Percentiles rank a stretch among this genome's conserved stretches.
These are phyloP conservation scores for Camponotus pennsylvanicus DNA, from an alignment of 1,140 invertebrate genomes.

Conservation along the genomic window DNA sequence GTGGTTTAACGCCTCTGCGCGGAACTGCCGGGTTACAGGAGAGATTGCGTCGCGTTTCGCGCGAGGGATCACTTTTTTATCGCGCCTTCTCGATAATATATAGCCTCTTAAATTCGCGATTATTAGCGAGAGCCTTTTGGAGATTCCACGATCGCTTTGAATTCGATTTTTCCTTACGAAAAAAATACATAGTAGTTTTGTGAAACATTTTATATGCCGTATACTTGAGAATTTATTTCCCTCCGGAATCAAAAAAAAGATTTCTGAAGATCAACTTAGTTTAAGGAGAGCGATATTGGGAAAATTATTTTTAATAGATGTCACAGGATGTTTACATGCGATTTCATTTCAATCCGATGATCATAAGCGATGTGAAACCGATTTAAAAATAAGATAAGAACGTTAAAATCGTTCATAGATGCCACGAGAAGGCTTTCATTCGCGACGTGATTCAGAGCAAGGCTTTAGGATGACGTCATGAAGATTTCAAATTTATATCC, in stretches of 20 bases:
- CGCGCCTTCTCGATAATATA: neutral
- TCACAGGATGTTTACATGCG: neutral
- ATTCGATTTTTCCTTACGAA: neutral
- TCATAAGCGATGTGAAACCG: neutral
- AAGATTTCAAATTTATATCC: slow-evolving; percentile 59
- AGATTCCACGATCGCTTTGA: neutral
- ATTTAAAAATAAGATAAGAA: slow-evolving; percentile 27
- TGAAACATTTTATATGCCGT: neutral
- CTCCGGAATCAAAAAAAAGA: neutral
- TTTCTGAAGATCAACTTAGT: neutral
- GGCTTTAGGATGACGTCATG: slow-evolving; percentile 23
- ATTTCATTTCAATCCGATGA: neutral
- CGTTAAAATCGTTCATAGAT: slow-evolving; percentile 19
- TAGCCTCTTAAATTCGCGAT: neutral
- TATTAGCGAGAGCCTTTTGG: neutral
- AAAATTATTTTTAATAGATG: neutral
- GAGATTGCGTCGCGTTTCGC: slow-evolving; percentile 5
- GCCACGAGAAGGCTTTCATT: neutral
- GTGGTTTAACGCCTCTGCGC: slow-evolving; percentile 47
- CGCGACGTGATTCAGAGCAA: neutral
- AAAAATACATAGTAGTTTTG: neutral
- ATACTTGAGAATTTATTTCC: neutral
- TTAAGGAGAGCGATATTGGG: neutral
- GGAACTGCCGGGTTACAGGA: slow-evolving; percentile 35
- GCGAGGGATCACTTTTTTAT: slow-evolving; percentile 33